Percentiles rank a stretch among this genome's conserved stretches.
phyloP scores from a whole-genome alignment of 2,888 invertebrate genomes.

The Dysmachus trigonus region DNA sequence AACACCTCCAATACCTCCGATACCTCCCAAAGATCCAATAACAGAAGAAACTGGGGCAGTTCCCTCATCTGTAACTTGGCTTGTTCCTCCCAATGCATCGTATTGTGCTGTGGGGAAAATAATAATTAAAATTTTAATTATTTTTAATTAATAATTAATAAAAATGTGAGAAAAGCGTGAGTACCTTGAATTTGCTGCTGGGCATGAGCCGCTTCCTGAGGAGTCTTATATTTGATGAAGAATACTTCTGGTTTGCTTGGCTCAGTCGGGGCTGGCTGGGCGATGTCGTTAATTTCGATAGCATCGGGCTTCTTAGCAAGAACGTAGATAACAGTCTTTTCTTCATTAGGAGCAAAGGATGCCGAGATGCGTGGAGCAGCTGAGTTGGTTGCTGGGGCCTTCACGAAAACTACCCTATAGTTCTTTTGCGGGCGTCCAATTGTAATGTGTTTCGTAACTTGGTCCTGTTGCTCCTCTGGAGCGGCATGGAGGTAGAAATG shows the following conservation, averaged over 20 bases:
- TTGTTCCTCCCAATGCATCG: neutral
- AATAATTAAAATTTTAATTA: neutral
- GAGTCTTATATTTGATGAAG: constrained; percentile 48
- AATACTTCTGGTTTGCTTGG: constrained; percentile 20
- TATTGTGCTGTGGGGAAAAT: neutral
- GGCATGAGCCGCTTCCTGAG: constrained; percentile 32
- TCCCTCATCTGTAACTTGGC: constrained; percentile 13
- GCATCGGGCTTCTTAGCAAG: constrained; percentile 34
- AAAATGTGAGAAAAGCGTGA: neutral
- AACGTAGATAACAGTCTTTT: constrained; percentile 43
- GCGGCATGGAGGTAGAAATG: constrained; percentile 51
- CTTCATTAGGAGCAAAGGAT: constrained; percentile 26
- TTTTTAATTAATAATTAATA: neutral
- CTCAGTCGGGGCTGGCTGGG: neutral
- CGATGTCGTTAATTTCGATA: constrained; percentile 36
- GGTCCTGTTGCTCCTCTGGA: constrained; percentile 48
- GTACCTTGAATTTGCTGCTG: constrained; percentile 39
- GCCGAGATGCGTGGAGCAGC: constrained; percentile 15
- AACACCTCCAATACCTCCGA: neutral
- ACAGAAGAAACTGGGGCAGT: constrained; percentile 50
- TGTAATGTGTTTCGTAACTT: constrained; percentile 34
- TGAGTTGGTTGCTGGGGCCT: neutral
- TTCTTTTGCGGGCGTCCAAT: constrained; percentile 41
- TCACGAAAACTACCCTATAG: constrained; percentile 35
- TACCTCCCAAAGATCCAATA: constrained; percentile 49